Conservation (phyloP, 2,797 vertebrate species). For the Pagetopsis macropterus region DNA sequence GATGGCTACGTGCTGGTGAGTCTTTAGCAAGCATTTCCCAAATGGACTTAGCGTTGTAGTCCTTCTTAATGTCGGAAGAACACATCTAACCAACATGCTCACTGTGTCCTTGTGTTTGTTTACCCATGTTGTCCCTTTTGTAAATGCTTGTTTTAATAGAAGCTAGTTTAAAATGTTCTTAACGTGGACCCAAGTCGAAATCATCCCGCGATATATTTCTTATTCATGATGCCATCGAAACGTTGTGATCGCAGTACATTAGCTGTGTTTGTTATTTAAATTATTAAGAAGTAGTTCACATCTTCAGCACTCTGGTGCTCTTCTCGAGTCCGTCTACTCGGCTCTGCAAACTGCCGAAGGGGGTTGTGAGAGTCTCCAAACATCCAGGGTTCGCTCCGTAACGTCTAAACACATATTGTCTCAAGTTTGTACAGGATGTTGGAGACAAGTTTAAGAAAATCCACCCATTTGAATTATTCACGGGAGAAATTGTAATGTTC, state of each 20-base stretch:
- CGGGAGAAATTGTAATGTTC: neutral
- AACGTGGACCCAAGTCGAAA: slow-evolving; percentile 48
- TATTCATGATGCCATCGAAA: slow-evolving; percentile 75
- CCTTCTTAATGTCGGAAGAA: slow-evolving; percentile 3
- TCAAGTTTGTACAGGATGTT: slow-evolving; percentile 27
- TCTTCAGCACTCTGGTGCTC: slow-evolving; percentile 43
- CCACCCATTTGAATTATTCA: slow-evolving; percentile 39
- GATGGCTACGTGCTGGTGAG: slow-evolving; percentile 96
- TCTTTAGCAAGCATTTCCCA: neutral
- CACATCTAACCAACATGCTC: neutral
- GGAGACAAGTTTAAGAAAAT: slow-evolving; percentile 6
- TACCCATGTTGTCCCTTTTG: slow-evolving; percentile 26
- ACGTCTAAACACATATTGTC: slow-evolving; percentile 43
- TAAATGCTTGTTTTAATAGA: slow-evolving; percentile 55
- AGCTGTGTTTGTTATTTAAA: slow-evolving; percentile 75
- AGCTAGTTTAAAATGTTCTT: slow-evolving; percentile 69
- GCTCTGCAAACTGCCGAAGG: slow-evolving; percentile 39
- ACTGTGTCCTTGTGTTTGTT: slow-evolving; percentile 23
- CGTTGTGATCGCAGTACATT: slow-evolving; percentile 68
- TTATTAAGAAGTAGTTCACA: slow-evolving; percentile 65
- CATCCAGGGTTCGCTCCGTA: slow-evolving; percentile 19
- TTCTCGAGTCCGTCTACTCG: slow-evolving; percentile 45
- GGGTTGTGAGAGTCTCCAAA: slow-evolving; percentile 33
- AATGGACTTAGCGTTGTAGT: neutral
- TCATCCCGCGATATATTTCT: slow-evolving; percentile 59